A percentile compares a stretch with the other conserved stretches of the same genome.
These are phyloP conservation scores for Phyllostomus hastatus DNA, from an alignment of 2,113 vertebrate genomes.

Conservation along the genomic window DNA sequence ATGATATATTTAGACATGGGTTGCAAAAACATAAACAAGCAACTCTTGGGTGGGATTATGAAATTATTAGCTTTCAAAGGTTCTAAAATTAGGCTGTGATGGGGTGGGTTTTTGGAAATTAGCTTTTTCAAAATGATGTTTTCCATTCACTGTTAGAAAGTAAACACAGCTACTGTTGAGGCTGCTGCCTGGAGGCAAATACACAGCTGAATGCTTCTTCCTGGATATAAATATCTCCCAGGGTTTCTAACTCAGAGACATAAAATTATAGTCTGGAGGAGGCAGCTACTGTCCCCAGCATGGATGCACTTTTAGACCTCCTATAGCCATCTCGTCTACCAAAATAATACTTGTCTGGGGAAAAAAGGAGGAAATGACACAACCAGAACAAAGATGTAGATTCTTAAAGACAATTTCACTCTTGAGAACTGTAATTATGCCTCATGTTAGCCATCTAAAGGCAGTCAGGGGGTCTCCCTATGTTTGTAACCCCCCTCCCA, in stretches of 20 bases:
- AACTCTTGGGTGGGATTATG: slow-evolving; percentile 1
- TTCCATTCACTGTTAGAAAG: slow-evolving; percentile 18
- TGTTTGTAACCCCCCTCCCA: rapidly evolving
- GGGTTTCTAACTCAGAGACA: background rate
- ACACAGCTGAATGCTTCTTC: slow-evolving; percentile 41
- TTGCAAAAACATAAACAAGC: slow-evolving; percentile 37
- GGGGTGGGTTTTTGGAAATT: slow-evolving; percentile 2
- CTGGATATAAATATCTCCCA: slow-evolving; percentile 9
- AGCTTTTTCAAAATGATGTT: slow-evolving; percentile 45
- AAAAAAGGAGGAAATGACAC: too few species aligned
- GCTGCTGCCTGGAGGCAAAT: slow-evolving; percentile 59
- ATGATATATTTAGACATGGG: slow-evolving; percentile 43
- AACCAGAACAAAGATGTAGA: background rate
- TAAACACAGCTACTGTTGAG: background rate
- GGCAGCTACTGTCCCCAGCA: background rate
- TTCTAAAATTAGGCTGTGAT: slow-evolving; percentile 62
- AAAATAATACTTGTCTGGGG: background rate
- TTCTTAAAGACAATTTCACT: background rate
- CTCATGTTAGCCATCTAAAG: background rate
- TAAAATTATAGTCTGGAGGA: background rate
- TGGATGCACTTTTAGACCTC: background rate
- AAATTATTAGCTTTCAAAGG: slow-evolving; percentile 62
- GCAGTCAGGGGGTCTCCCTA: rapidly evolving
- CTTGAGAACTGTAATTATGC: background rate
- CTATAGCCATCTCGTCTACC: background rate